Percentiles rank a stretch among this genome's conserved stretches.
These are phyloP conservation scores for Epinephelus lanceolatus DNA, from an alignment of 2,113 vertebrate genomes.

Conservation along the genomic window DNA sequence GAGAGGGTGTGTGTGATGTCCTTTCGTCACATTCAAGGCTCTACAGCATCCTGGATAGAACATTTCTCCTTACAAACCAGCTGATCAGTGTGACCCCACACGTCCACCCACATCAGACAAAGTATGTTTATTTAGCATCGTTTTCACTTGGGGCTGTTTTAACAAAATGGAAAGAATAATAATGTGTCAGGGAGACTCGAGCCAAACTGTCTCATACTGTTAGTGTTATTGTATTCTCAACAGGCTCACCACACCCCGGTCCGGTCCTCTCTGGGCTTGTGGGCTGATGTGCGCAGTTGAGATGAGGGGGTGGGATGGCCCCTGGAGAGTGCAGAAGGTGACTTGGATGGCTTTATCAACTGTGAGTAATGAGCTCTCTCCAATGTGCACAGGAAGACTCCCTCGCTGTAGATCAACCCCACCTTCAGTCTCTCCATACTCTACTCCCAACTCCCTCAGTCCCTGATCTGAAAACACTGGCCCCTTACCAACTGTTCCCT, in stretches of 20 bases:
- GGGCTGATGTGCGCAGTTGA: conserved; percentile 44
- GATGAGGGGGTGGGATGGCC: conserved; percentile 51
- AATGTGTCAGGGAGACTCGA: conserved; percentile 27
- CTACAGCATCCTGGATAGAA: background rate
- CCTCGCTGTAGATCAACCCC: conserved; percentile 33
- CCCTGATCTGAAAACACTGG: conserved; percentile 47
- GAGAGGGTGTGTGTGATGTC: conserved; percentile 4
- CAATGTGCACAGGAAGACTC: conserved; percentile 44
- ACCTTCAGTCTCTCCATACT: conserved; percentile 26
- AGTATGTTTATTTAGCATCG: conserved; percentile 28
- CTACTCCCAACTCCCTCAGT: conserved; percentile 11
- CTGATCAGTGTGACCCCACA: background rate
- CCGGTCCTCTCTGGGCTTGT: conserved; percentile 35
- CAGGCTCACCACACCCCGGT: conserved; percentile 51
- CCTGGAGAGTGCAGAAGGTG: conserved; percentile 52
- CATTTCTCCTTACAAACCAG: background rate
- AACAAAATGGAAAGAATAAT: conserved; percentile 28
- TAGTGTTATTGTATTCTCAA: conserved; percentile 42
- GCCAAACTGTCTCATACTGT: conserved; percentile 56
- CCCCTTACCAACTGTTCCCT: conserved; percentile 6
- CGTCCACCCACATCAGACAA: conserved; percentile 12
- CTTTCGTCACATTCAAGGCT: conserved; percentile 10
- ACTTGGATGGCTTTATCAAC: conserved; percentile 59
- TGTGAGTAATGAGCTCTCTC: conserved; percentile 60
- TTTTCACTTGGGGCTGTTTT: conserved; percentile 38